Conservation (phyloP, 2,113 vertebrate species). For the Rhabdomys dilectus region DNA sequence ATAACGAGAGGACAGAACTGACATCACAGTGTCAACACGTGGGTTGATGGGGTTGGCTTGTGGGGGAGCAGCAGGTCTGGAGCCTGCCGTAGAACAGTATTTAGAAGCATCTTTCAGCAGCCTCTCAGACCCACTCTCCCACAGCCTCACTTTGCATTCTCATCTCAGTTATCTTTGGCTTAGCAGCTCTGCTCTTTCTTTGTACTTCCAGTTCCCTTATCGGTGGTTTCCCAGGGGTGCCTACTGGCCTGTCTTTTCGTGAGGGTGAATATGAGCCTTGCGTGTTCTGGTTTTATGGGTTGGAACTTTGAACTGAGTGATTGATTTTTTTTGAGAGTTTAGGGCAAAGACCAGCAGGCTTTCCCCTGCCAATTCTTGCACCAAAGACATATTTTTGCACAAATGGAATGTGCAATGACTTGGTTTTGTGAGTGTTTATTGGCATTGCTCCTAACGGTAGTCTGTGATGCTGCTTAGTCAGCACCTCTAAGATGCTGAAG, state of each 20-base stretch:
- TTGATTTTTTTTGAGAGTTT: not conserved
- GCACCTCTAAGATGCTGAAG: not conserved
- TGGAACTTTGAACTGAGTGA: not conserved
- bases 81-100: not conserved
- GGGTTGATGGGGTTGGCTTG: not conserved
- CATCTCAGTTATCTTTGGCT: not conserved
- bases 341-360: not conserved
- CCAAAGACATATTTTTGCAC: not conserved
- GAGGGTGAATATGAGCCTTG: not conserved
- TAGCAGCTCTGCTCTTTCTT: not conserved
- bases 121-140: not conserved
- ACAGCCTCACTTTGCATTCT: not conserved
- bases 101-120: not conserved
- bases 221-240: not conserved
- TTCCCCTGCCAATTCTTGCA: not conserved
- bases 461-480: not conserved
- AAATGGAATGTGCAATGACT: not conserved
- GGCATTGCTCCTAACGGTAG: not conserved
- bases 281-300: too few species aligned
- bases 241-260: accelerated
- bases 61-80: not conserved
- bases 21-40: not conserved
- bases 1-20: not conserved
- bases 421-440: not conserved
- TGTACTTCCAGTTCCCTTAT: not conserved